Conservation (phyloP, 2,113 vertebrate species). For the Loxodonta africana region DNA sequence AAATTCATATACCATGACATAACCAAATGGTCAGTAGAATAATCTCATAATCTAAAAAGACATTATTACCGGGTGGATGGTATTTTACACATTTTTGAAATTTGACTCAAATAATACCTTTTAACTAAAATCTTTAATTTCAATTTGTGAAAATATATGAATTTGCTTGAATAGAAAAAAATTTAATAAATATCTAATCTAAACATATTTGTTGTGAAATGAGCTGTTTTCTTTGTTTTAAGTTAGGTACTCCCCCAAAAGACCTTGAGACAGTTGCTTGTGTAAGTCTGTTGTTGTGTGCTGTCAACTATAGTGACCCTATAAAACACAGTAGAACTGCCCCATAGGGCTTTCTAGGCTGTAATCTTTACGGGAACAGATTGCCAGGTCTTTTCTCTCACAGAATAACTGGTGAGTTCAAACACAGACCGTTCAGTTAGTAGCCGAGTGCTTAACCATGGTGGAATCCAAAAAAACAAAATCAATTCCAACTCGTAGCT, state of each 20-base stretch:
- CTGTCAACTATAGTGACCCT: no score
- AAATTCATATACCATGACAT: background rate
- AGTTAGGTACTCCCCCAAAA: background rate
- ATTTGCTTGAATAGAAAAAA: background rate
- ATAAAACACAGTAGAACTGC: no score
- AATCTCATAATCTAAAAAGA: background rate
- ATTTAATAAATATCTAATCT: background rate
- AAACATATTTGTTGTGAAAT: background rate
- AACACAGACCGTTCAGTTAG: no score
- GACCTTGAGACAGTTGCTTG: background rate
- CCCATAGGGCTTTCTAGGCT: no score
- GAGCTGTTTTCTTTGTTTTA: background rate
- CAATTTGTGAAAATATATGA: background rate
- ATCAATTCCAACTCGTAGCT: no score
- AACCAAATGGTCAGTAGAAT: background rate
- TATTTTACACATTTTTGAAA: constrained; percentile 10
- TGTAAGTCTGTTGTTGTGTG: background rate
- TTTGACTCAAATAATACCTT: background rate
- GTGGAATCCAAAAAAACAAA: no score
- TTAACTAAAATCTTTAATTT: background rate
- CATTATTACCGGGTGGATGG: background rate
- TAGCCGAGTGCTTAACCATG: no score
- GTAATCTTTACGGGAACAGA: no score
- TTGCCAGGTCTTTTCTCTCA: no score
- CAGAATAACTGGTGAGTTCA: no score